Percentiles rank a stretch among this genome's conserved stretches.
phyloP scores from a whole-genome alignment of 2,797 vertebrate genomes.

The Microctenopoma lineatum region DNA sequence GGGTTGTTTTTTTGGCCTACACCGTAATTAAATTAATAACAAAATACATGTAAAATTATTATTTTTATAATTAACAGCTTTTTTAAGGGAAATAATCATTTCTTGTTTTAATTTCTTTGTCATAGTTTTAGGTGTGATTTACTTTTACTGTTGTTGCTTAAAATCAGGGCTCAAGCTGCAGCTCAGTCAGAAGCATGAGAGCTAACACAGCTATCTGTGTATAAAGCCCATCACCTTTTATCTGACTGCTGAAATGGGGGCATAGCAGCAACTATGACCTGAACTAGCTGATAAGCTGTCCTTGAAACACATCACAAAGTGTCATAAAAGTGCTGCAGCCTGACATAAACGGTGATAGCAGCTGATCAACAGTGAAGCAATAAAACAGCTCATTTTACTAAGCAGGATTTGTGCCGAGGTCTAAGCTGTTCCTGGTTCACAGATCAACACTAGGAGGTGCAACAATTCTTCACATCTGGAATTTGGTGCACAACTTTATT shows the following conservation, averaged over 20 bases:
- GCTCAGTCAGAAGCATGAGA: not conserved
- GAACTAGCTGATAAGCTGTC: conserved; percentile 7
- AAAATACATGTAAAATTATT: no score
- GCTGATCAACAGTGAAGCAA: not conserved
- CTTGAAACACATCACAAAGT: not conserved
- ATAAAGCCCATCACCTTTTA: not conserved
- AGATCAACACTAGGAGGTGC: not conserved
- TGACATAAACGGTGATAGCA: not conserved
- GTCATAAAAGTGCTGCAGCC: conserved; percentile 14
- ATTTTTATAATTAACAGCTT: not conserved
- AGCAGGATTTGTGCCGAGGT: conserved; percentile 6
- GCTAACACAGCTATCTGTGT: not conserved
- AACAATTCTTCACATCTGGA: no score
- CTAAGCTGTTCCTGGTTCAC: not conserved
- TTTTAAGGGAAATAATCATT: no score
- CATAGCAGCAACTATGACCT: not conserved
- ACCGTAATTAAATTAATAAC: not conserved
- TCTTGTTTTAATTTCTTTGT: not conserved
- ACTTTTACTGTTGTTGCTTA: not conserved
- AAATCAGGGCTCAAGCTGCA: not conserved
- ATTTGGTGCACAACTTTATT: no score
- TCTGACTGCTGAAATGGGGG: not conserved
- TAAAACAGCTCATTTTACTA: not conserved
- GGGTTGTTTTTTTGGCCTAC: not conserved
- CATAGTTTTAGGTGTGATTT: not conserved